A percentile compares a stretch with the other conserved stretches of the same genome.
phyloP scores from a whole-genome alignment of 1,140 invertebrate species.

The Acyrthosiphon pisum region DNA sequence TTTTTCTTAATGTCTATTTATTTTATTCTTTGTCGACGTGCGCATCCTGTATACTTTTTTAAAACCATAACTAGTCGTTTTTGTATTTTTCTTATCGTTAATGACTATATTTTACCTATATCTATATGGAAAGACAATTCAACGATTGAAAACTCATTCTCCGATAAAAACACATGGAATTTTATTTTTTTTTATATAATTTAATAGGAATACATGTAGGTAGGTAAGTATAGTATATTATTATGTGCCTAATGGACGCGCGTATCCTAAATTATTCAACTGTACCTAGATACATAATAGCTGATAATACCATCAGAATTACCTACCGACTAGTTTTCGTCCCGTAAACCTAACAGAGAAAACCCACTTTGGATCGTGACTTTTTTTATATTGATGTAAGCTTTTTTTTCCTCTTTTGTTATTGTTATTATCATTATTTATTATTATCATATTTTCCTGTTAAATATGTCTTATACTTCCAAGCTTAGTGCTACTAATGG shows the following conservation, averaged over 20 bases:
- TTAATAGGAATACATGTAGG: not conserved
- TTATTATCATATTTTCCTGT: no score
- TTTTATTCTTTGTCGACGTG: not conserved
- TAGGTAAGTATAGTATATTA: not conserved
- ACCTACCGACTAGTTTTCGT: not conserved
- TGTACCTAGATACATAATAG: not conserved
- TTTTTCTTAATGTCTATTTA: not conserved
- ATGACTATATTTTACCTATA: no score
- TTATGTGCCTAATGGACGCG: not conserved
- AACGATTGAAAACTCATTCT: not conserved
- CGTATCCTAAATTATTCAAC: not conserved
- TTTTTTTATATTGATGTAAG: no score
- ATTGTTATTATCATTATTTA: not conserved
- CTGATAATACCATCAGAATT: not conserved
- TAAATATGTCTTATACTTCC: no score
- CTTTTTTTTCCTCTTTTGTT: not conserved
- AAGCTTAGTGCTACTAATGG: no score
- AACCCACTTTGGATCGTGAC: not conserved
- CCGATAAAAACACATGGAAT: not conserved
- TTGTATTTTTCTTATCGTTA: conserved; percentile 2
- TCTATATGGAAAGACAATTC: not conserved
- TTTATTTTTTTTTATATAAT: not conserved
- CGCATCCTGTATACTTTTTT: not conserved
- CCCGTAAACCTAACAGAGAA: not conserved
- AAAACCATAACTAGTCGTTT: not conserved